Evolutionary conservation across 1,140 invertebrate species (phyloP), one percentile per base, ranked within the genome.

Genomic region (Eubasilissa regina): DNA sequence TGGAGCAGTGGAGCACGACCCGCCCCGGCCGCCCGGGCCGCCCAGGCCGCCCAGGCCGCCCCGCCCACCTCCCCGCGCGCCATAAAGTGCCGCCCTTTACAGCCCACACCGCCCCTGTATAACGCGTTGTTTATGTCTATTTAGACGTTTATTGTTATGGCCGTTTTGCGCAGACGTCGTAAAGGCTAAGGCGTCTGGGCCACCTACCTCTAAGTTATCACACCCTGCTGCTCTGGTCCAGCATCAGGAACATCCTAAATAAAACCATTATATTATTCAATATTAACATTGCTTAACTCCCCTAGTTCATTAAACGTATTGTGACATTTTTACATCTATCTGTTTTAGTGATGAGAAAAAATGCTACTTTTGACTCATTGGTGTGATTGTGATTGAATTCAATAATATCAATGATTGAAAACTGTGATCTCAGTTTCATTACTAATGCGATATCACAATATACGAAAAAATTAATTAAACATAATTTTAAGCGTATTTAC

Each of bases 41-140:
- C 53, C 15, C 45, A n/a, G n/a, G n/a, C 60, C 68, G 12, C 15
- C 77, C 53, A 25, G 15, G 45, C 62, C 64, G 15, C 25, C 0
- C 56, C 19, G 25, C 15, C 48, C 44, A 55, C 53, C 35, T 12
- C n/a, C n/a, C n/a, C n/a, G n/a, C 19, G 74, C 62, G 79, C 81
- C 81, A 78, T 83, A 87, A 87, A 87, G 86, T 35, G 85, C 83
- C 84, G 84, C 81, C 83, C 84, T 80, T 81, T 82, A 82, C 81
- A 83, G 81, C 83, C 85, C 79, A 84, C 85, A 84, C 83, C 68
- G 75, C 77, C 75, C 80, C 80, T 25, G 74, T 81, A 80, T 84
- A 84, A 84, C 83, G 83, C 83, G 84, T 85, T 85, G 84, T 85
- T 85, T 85, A 86, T 86, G 85, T 85, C 85, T 85, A 85, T 86